Percentiles rank a stretch among this genome's conserved stretches.
Conservation (phyloP, 2,888 invertebrate genomes). For the Brachyopa scutellaris region DNA sequence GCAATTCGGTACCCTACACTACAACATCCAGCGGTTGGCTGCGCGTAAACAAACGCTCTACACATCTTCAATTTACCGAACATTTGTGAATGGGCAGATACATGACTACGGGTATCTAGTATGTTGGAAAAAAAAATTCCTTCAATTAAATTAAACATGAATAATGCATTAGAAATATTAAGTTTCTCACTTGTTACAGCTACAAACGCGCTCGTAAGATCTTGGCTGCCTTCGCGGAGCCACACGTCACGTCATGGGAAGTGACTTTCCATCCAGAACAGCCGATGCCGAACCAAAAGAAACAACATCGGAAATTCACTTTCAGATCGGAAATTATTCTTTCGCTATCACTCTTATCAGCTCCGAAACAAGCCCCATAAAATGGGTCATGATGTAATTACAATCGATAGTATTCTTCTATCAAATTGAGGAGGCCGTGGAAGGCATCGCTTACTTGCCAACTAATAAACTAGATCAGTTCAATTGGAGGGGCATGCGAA, state of each 20-base stretch:
- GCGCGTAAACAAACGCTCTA: neutral
- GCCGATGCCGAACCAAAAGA: too few relatives aligned
- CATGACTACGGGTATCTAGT: too few relatives aligned
- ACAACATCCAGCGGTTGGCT: neutral
- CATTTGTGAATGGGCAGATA: neutral
- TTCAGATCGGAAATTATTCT: constrained; percentile 21
- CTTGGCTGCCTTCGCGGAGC: constrained; percentile 25
- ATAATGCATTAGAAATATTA: constrained; percentile 47
- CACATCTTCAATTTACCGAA: neutral
- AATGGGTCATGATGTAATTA: constrained; percentile 42
- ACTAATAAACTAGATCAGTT: constrained; percentile 62
- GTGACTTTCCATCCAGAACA: constrained; percentile 28
- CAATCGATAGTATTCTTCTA: constrained; percentile 9
- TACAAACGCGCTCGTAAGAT: too few relatives aligned
- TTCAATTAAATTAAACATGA: constrained; percentile 34
- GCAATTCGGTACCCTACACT: constrained; percentile 21
- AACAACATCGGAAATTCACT: neutral
- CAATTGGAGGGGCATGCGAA: constrained; percentile 67
- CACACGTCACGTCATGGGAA: constrained; percentile 50
- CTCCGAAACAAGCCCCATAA: constrained; percentile 4
- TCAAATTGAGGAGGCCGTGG: constrained; percentile 33
- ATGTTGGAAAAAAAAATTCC: constrained; percentile 7
- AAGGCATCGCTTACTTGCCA: constrained; percentile 46
- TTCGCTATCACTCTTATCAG: constrained; percentile 6
- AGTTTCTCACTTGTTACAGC: constrained; percentile 17